These are phyloP conservation scores for Hypotaenidia philippensis DNA, from an alignment of 2,797 vertebrate genomes.

Conservation along the genomic window DNA sequence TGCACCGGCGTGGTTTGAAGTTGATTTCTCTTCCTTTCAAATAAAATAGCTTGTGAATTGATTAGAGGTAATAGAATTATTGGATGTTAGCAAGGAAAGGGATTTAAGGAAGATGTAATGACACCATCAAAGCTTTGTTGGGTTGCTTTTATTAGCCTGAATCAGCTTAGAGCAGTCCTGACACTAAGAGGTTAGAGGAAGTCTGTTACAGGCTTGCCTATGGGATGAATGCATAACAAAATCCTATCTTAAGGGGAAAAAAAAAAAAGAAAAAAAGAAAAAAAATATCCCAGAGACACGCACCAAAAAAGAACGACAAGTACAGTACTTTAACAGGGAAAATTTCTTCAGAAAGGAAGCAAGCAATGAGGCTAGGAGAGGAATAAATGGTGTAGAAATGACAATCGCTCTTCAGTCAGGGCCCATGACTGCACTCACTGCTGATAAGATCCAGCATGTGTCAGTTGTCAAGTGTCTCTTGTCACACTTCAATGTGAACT, in stretches of 20 bases:
- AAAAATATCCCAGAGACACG: neutral
- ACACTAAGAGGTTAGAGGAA: constrained; percentile 73
- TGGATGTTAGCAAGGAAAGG: constrained; percentile 68
- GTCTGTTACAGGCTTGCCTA: constrained; percentile 73
- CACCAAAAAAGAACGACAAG: constrained; percentile 71
- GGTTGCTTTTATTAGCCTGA: constrained; percentile 76
- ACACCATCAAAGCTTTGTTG: constrained; percentile 77
- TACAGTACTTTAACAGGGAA: constrained; percentile 76
- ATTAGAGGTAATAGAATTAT: constrained; percentile 63
- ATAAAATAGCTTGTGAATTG: constrained; percentile 69
- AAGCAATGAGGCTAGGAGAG: constrained; percentile 80
- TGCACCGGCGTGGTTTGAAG: neutral
- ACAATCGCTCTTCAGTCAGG: constrained; percentile 90
- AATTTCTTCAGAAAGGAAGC: constrained; percentile 81
- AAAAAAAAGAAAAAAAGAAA: neutral
- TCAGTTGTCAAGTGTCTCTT: constrained; percentile 90
- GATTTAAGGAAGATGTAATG: constrained; percentile 71
- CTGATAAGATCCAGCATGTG: constrained; percentile 91
- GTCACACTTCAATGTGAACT: constrained; percentile 94
- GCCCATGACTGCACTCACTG: constrained; percentile 87
- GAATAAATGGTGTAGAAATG: constrained; percentile 94
- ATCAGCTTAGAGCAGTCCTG: constrained; percentile 67
- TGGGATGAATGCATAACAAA: constrained; percentile 78
- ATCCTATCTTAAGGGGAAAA: neutral
- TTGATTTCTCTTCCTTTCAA: constrained; percentile 52